A percentile compares a stretch with the other conserved stretches of the same genome.
phyloP scores from a whole-genome alignment of 2,797 vertebrate species.

The Helicolenus hilgendorfi region DNA sequence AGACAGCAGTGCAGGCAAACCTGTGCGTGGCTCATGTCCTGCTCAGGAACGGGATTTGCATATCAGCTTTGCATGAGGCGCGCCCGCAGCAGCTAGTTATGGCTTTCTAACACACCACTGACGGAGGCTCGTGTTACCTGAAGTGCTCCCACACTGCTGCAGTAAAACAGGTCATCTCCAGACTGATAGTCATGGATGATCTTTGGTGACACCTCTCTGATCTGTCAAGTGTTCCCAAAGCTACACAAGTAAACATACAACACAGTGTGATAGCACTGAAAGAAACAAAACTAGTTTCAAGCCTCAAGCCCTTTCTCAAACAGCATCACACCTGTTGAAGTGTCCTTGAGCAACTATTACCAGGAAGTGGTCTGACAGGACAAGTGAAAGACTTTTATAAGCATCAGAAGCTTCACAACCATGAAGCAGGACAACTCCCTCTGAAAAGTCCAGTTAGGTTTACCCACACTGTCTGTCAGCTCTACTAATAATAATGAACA shows the following conservation, averaged over 20 bases:
- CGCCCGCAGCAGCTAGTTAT: constrained; percentile 62
- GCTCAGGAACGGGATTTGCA: constrained; percentile 67
- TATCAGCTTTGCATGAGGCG: constrained; percentile 80
- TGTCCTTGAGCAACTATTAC: not conserved
- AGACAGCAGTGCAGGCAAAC: not conserved
- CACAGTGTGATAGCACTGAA: not conserved
- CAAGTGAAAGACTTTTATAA: not conserved
- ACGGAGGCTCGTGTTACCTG: not conserved
- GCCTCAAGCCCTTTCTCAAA: not conserved
- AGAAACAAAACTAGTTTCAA: not conserved
- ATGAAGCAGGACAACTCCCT: not conserved
- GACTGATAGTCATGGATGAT: not conserved
- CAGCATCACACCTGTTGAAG: not conserved
- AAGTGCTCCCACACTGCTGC: not conserved
- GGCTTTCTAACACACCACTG: constrained; percentile 50
- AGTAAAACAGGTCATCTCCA: not conserved
- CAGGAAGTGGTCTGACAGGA: not conserved
- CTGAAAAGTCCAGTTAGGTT: not conserved
- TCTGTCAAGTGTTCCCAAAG: not conserved
- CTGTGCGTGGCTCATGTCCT: not conserved
- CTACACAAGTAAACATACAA: not conserved
- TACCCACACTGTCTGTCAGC: not conserved
- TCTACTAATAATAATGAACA: not conserved
- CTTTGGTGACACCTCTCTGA: not conserved
- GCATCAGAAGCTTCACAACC: not conserved